Conservation (phyloP, 1,140 invertebrate species). For the Drosophila sp. region DNA sequence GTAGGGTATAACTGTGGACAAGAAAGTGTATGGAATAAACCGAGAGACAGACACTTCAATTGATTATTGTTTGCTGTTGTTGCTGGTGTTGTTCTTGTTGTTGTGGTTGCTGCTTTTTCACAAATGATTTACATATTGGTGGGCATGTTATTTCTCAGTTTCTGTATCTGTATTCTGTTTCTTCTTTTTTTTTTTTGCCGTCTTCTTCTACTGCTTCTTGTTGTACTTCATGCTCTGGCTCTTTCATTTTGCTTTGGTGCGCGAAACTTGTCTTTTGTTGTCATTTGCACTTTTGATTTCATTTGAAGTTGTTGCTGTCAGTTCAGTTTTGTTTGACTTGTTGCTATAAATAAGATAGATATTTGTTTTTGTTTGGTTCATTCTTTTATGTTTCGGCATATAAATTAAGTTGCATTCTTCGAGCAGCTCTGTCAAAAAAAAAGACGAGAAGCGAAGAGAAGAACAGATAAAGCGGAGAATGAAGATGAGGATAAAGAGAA, state of each 20-base stretch:
- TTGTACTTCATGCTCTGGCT: constrained; percentile 6
- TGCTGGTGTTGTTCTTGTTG: constrained; percentile 27
- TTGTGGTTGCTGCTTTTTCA: constrained; percentile 46
- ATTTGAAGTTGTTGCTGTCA: constrained; percentile 72
- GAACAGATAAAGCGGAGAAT: neutral
- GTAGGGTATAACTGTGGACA: neutral
- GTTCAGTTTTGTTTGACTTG: constrained; percentile 69
- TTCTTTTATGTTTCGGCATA: constrained; percentile 64
- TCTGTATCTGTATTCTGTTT: neutral
- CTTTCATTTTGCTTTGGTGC: constrained; percentile 27
- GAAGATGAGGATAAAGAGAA: neutral
- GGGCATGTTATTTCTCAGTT: constrained; percentile 25
- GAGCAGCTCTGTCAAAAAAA: constrained; percentile 33
- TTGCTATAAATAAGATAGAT: constrained; percentile 8
- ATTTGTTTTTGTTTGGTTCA: constrained; percentile 10
- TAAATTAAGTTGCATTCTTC: constrained; percentile 72
- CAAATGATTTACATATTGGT: constrained; percentile 76
- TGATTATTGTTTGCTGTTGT: constrained; percentile 67
- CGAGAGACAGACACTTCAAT: constrained; percentile 76
- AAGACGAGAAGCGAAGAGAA: neutral
- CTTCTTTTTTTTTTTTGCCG: neutral
- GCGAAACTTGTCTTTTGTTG: constrained; percentile 68
- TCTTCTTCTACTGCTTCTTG: constrained; percentile 1
- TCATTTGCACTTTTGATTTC: constrained; percentile 82
- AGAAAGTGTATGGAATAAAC: constrained; percentile 32